Evolutionary conservation across 2,888 invertebrate species (phyloP).

Genomic region (Chloroclysta siterata): DNA sequence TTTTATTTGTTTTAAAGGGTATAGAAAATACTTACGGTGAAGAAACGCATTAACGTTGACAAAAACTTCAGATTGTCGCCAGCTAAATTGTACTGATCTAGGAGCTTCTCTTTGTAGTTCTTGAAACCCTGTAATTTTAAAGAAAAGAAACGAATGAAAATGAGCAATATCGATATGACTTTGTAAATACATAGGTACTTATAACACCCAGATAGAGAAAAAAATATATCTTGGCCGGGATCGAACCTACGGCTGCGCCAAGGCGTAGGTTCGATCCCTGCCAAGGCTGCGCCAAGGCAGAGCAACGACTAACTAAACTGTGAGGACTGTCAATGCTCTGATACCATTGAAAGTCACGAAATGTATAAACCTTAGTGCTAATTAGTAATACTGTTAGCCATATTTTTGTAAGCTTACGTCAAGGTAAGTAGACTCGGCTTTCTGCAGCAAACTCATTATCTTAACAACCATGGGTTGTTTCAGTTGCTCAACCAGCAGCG

Average conservation of each 20-base stretch:
- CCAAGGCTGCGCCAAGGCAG: too few species aligned
- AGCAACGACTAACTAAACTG: too few species aligned
- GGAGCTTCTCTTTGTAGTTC: constrained; percentile 85
- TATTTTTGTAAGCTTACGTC: constrained; percentile 57
- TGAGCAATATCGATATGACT: too few species aligned
- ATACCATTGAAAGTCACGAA: too few species aligned
- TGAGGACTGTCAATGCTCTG: too few species aligned
- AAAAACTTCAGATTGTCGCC: constrained; percentile 92
- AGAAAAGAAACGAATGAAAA: neutral
- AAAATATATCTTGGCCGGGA: too few species aligned
- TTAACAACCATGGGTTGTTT: constrained; percentile 88
- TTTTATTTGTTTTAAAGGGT: too few species aligned
- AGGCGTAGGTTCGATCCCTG: too few species aligned
- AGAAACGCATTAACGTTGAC: constrained; percentile 89
- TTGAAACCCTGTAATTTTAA: constrained; percentile 81
- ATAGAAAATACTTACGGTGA: constrained; percentile 75
- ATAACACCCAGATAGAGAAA: too few species aligned
- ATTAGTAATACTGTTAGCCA: too few species aligned
- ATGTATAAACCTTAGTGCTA: too few species aligned
- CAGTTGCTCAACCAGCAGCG: constrained; percentile 92
- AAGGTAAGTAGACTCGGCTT: constrained; percentile 80
- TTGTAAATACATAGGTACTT: neutral
- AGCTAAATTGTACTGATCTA: constrained; percentile 88
- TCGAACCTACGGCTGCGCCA: too few species aligned
- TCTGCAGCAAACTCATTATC: constrained; percentile 85